Percentiles rank a stretch among this genome's conserved stretches.
Evolutionary conservation across 2,888 invertebrate genomes (phyloP).

Genomic region (Steinernema hermaphroditum): DNA sequence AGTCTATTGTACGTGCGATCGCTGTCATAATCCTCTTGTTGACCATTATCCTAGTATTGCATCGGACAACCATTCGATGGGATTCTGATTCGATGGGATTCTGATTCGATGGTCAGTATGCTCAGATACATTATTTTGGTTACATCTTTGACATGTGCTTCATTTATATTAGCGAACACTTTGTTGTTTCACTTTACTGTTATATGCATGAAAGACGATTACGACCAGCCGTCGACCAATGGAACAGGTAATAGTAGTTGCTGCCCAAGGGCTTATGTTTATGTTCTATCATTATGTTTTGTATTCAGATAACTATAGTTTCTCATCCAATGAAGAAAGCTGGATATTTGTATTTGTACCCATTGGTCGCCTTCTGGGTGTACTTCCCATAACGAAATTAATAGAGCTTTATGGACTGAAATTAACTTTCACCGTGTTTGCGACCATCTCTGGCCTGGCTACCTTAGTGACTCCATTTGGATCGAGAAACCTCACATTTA

Average conservation of each 20-base stretch:
- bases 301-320: not conserved
- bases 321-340: not conserved
- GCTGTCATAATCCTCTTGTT: too few species aligned
- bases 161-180: not conserved
- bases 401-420: conserved; percentile 4
- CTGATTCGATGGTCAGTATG: not conserved
- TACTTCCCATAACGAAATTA: conserved; percentile 14
- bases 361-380: conserved; percentile 27
- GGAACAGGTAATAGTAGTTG: not conserved
- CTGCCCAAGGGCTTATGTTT: not conserved
- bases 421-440: not conserved
- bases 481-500: not conserved
- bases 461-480: not conserved
- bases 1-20: too few species aligned
- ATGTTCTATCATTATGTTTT: not conserved
- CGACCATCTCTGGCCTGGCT: not conserved
- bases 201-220: conserved; percentile 32
- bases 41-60: too few species aligned
- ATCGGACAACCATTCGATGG: too few species aligned
- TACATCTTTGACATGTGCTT: not conserved
- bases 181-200: conserved; percentile 34
- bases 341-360: conserved; percentile 23
- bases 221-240: not conserved
- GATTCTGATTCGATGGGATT: not conserved
- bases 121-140: not conserved